Conservation (phyloP, 2,113 vertebrate species). For the Callionymus lyra region DNA sequence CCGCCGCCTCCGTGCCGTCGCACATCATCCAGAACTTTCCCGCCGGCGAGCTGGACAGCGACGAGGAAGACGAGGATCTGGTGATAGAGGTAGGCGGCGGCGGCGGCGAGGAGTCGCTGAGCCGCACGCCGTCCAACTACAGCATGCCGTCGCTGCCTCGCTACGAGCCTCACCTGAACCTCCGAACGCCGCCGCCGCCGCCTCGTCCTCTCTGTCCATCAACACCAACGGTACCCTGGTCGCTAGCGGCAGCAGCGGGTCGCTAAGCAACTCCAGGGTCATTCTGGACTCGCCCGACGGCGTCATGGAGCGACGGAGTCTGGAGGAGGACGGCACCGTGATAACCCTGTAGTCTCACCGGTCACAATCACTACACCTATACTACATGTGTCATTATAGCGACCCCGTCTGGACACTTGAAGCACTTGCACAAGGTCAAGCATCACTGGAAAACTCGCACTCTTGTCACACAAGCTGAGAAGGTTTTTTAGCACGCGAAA, state of each 20-base stretch:
- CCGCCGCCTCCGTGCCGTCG: constrained; percentile 29
- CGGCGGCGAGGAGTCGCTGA: constrained; percentile 66
- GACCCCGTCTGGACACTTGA: no score
- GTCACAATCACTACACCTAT: constrained; percentile 1
- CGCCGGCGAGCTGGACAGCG: constrained; percentile 81
- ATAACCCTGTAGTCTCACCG: constrained; percentile 81
- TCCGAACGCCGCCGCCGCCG: constrained; percentile 54
- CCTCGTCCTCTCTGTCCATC: constrained; percentile 32
- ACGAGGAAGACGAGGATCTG: constrained; percentile 83
- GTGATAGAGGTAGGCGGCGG: constrained; percentile 75
- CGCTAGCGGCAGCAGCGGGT: constrained; percentile 49
- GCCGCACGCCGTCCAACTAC: constrained; percentile 49
- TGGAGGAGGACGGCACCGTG: constrained; percentile 94
- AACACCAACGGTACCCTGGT: constrained; percentile 72
- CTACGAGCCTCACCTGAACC: constrained; percentile 72
- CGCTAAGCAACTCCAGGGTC: constrained; percentile 41
- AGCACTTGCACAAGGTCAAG: no score
- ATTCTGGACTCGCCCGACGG: constrained; percentile 27
- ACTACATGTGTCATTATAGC: background rate
- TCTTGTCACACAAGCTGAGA: no score
- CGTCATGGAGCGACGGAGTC: constrained; percentile 50
- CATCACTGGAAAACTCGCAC: no score
- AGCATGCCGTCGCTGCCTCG: constrained; percentile 73
- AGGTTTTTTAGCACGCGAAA: no score
- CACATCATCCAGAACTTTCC: constrained; percentile 73